These are phyloP conservation scores for Caenorhabditis japonica DNA, from an alignment of 2,888 invertebrate species.

Conservation along the genomic window DNA sequence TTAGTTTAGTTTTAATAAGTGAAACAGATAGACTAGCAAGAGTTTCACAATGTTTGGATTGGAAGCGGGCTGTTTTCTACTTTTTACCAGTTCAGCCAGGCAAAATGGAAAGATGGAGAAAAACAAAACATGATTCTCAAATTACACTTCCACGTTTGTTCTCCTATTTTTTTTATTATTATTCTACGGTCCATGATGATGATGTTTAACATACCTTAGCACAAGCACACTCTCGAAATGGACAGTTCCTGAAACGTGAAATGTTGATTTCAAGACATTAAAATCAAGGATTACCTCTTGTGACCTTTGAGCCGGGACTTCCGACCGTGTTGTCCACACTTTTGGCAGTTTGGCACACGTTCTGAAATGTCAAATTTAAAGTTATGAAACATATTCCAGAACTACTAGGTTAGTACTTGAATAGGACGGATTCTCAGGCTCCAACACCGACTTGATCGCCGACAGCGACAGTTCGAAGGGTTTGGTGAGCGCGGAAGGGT, in stretches of 20 bases:
- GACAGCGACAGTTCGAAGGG: conserved; percentile 59
- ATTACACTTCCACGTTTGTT: conserved; percentile 41
- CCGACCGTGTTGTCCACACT: conserved; percentile 74
- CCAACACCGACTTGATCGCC: conserved; percentile 64
- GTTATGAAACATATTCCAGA: not conserved
- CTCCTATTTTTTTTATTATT: too few relatives aligned
- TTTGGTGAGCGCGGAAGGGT: conserved; percentile 49
- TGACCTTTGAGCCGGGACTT: conserved; percentile 75
- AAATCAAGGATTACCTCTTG: conserved; percentile 61
- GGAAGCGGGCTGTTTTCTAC: conserved; percentile 35
- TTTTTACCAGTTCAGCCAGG: conserved; percentile 37
- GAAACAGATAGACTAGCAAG: conserved; percentile 35
- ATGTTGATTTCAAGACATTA: too few relatives aligned
- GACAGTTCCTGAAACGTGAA: conserved; percentile 65
- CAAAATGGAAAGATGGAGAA: conserved; percentile 23
- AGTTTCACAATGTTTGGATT: conserved; percentile 42
- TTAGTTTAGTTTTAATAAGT: conserved; percentile 54
- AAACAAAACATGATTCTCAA: conserved; percentile 51
- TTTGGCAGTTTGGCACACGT: conserved; percentile 74
- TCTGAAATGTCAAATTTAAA: conserved; percentile 60
- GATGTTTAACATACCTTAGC: conserved; percentile 66
- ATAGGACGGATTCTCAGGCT: conserved; percentile 64
- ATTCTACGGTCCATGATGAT: conserved; percentile 14
- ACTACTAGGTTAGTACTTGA: conserved; percentile 52
- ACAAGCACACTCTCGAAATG: conserved; percentile 72